Base-by-base conservation (phyloP, 2,888 invertebrate genomes). In the Aphidius colemani region DNA sequence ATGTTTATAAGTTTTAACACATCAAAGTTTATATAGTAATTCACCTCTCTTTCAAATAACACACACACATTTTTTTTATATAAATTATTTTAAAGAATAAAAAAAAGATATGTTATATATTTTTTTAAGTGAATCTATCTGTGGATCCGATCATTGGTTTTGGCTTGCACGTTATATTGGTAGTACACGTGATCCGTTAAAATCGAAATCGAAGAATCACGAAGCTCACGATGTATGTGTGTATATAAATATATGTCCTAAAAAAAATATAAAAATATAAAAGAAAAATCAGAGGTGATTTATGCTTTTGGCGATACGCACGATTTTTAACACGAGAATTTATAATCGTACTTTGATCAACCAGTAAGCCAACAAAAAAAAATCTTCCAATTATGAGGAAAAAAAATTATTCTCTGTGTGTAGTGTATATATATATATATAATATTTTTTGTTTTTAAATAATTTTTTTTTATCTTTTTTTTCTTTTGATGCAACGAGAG, bases 241-340 rank as follows among this genome's bases (percentile, higher is more conserved):
- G 30, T 30, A 30, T 30, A 30, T 5, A 30, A 30, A 30, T 0
- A 30, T 0, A 30, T 30, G 3, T 30, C 5, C 1, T 30, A 5
- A 30, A 30, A 30, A 30, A 30, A 30, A 30, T 2, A 18, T 18
- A 18, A 3, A 18, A 3, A 18, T 18, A 30, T 13, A 55, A 49
- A 63, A 49, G 62, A 58, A 11, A 30, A 30, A 30, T 30, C 30
- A 30, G 30, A 30, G 51, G 67, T 67, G 66, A 68, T 68, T 68
- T 66, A 68, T 64, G 62, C 63, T 53, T 61, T 63, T 53, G 65
- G 46, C 55, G 64, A 63, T 64, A 66, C 66, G 59, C 66, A 56
- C 57, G 71, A 71, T 73, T 71, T 76, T 75, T 71, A 75, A 66
- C 53, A 50, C 68, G 73, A 66, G 74, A 72, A 71, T 72, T 30